Evolutionary conservation across 2,888 invertebrate species (phyloP).

Genomic region (Coremacera marginata): DNA sequence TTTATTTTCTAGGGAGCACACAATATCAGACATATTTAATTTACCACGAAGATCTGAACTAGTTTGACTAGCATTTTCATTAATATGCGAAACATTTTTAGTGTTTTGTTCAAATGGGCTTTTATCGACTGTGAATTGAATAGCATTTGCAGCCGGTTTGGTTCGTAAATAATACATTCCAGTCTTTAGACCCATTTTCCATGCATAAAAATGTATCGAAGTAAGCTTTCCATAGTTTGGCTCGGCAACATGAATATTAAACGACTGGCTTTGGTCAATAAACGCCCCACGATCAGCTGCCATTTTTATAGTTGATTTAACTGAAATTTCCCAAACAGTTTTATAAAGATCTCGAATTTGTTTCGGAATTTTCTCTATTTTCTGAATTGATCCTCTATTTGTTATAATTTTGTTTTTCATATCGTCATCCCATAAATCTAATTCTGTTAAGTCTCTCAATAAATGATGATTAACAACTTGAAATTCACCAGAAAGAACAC

Average conservation of each 20-base stretch:
- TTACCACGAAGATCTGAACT: conserved; percentile 58
- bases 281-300: conserved; percentile 98
- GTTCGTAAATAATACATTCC: conserved; percentile 99
- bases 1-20: conserved; percentile 88
- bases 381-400: conserved; percentile 92
- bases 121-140: conserved; percentile 98
- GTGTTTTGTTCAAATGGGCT: conserved; percentile 70
- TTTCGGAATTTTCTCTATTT: conserved; percentile 85
- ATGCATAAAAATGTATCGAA: conserved; percentile 98
- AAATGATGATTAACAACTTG: conserved; percentile 97
- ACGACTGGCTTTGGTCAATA: conserved; percentile 98
- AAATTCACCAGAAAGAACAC: conserved; percentile 96
- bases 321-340: conserved; percentile 97
- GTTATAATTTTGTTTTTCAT: conserved; percentile 96
- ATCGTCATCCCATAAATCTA: conserved; percentile 92
- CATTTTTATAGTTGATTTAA: conserved; percentile 93
- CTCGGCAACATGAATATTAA: conserved; percentile 96
- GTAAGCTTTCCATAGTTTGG: conserved; percentile 94
- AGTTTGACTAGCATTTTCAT: conserved; percentile 36
- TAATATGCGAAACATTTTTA: conserved; percentile 20
- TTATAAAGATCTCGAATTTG: conserved; percentile 90
- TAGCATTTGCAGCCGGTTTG: conserved; percentile 95
- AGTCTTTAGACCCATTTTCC: conserved; percentile 97
- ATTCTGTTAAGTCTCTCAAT: conserved; percentile 90
- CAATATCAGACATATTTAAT: conserved; percentile 80